phyloP scores from a whole-genome alignment of 2,888 invertebrate genomes.

The Altica lythri region DNA sequence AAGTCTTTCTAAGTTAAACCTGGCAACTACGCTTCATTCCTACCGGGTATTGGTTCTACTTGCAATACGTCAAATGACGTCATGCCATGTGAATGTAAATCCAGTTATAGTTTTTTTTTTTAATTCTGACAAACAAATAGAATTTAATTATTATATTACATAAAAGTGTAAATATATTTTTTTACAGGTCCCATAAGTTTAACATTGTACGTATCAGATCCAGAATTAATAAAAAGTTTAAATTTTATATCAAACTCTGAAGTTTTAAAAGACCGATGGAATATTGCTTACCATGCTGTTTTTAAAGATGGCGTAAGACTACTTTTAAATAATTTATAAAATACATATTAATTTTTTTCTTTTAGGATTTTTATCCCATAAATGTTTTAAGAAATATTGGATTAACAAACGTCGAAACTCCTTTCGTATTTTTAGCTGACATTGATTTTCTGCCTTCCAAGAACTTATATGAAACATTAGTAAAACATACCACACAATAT shows the following conservation, averaged over 20 bases:
- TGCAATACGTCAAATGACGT: no score
- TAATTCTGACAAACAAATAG: no score
- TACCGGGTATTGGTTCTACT: no score
- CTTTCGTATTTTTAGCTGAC: slow-evolving; percentile 85
- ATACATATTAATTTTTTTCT: slow-evolving; percentile 7
- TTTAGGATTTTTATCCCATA: slow-evolving; percentile 85
- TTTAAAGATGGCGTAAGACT: slow-evolving; percentile 82
- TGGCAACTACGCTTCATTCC: no score
- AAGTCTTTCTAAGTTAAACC: no score
- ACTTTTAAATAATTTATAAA: slow-evolving; percentile 11
- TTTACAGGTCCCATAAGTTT: slow-evolving; percentile 81
- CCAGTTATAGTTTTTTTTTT: no score
- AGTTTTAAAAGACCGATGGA: slow-evolving; percentile 71
- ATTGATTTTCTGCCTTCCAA: slow-evolving; percentile 89
- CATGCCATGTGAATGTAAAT: no score
- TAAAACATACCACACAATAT: slow-evolving; percentile 59
- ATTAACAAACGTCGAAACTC: slow-evolving; percentile 76
- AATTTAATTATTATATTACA: no score
- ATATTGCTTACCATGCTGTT: slow-evolving; percentile 89
- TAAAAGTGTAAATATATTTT: no score
- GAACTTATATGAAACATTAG: slow-evolving; percentile 74
- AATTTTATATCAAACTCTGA: slow-evolving; percentile 77
- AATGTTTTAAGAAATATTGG: slow-evolving; percentile 89
- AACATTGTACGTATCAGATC: slow-evolving; percentile 85
- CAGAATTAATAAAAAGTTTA: slow-evolving; percentile 80